phyloP scores from a whole-genome alignment of 2,797 vertebrate genomes.

The Allobates femoralis region DNA sequence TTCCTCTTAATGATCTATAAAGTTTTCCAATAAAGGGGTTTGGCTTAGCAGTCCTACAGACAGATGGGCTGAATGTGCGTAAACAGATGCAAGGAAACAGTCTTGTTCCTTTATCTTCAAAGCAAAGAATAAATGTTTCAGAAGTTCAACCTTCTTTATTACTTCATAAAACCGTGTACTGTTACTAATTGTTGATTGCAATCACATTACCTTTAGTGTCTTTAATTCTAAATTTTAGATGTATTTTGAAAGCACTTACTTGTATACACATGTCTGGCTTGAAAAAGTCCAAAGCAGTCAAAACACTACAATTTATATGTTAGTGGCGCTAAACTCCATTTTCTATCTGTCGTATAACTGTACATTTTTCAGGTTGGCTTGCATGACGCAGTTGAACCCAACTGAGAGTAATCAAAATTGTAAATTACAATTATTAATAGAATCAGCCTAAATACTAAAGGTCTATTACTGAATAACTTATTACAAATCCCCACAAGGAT shows the following conservation, averaged over 20 bases:
- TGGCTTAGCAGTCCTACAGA: slow-evolving; percentile 62
- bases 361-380: too few species aligned
- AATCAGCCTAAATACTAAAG: too few species aligned
- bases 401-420: too few species aligned
- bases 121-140: slow-evolving; percentile 65
- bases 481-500: too few species aligned
- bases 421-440: too few species aligned
- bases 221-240: not conserved
- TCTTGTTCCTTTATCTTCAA: slow-evolving; percentile 56
- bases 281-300: too few species aligned
- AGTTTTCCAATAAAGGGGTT: slow-evolving; percentile 65
- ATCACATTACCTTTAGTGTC: not conserved
- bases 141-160: slow-evolving; percentile 22
- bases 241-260: not conserved
- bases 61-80: slow-evolving; percentile 26
- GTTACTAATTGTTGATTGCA: not conserved
- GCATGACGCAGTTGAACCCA: too few species aligned
- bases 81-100: slow-evolving; percentile 50
- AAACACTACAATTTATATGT: too few species aligned
- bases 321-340: too few species aligned
- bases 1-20: slow-evolving; percentile 8
- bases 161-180: not conserved
- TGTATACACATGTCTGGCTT: too few species aligned
- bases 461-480: too few species aligned
- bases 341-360: too few species aligned